Percentiles rank a stretch among this genome's conserved stretches.
phyloP scores from a whole-genome alignment of 2,888 invertebrate genomes.

The Stenurella melanura region DNA sequence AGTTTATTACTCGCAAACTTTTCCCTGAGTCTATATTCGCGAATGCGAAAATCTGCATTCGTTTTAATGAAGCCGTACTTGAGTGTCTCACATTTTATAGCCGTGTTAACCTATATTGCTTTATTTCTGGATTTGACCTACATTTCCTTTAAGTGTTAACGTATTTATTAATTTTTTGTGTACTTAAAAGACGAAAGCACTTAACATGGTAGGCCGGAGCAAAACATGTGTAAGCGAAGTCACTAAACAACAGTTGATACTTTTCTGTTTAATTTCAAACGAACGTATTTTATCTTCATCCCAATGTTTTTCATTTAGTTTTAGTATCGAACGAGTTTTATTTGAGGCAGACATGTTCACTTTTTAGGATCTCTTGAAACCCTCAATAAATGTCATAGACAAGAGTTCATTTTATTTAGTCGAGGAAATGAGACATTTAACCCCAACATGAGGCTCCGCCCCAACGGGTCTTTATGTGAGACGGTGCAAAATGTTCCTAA shows the following conservation, averaged over 20 bases:
- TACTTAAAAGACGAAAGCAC: background rate
- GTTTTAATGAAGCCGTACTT: slow-evolving; percentile 4
- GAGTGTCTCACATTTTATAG: slow-evolving; percentile 7
- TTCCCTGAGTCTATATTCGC: slow-evolving; percentile 3
- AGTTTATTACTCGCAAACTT: background rate
- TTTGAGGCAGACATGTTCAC: too few species aligned
- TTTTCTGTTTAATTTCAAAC: background rate
- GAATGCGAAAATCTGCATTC: slow-evolving; percentile 1
- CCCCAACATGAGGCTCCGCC: too few species aligned
- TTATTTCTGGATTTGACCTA: slow-evolving; percentile 7
- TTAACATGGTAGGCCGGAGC: background rate
- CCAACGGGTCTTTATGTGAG: too few species aligned
- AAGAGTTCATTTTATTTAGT: too few species aligned
- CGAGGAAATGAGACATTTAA: too few species aligned
- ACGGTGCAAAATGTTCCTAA: too few species aligned
- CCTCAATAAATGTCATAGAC: too few species aligned
- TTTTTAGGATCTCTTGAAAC: too few species aligned
- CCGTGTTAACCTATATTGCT: background rate
- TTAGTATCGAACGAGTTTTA: too few species aligned
- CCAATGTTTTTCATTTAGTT: background rate
- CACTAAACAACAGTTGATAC: background rate
- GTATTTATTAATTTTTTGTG: background rate
- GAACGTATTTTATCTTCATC: background rate
- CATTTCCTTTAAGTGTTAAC: slow-evolving; percentile 1
- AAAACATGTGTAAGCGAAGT: background rate